Conservation (phyloP, 2,888 invertebrate genomes). For the Tipula confusa region DNA sequence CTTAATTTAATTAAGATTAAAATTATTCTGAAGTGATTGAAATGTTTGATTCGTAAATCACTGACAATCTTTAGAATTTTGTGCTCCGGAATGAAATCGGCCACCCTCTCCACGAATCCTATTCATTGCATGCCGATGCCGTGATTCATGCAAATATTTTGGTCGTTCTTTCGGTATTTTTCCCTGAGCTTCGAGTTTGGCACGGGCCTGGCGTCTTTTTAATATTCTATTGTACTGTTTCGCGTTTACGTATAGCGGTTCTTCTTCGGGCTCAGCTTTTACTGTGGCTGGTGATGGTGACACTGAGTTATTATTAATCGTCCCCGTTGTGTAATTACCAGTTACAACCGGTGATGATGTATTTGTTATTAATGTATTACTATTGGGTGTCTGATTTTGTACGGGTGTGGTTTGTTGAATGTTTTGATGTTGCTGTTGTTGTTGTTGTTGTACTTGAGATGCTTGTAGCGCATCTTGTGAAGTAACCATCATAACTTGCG, state of each 20-base stretch:
- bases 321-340: conserved; percentile 29
- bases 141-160: conserved; percentile 97
- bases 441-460: conserved; percentile 37
- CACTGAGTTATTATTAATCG: neutral
- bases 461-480: conserved; percentile 36
- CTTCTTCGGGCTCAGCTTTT: conserved; percentile 65
- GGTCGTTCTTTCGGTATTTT: conserved; percentile 96
- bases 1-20: neutral
- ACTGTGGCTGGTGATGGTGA: conserved; percentile 34
- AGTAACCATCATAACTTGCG: conserved; percentile 39
- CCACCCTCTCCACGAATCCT: conserved; percentile 95
- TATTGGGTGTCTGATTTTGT: neutral
- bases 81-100: conserved; percentile 79
- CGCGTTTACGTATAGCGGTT: conserved; percentile 96
- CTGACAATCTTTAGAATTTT: conserved; percentile 39
- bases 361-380: neutral
- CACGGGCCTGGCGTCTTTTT: conserved; percentile 88
- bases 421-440: conserved; percentile 38
- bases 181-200: conserved; percentile 76
- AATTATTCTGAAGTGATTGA: neutral
- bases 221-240: conserved; percentile 96
- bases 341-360: conserved; percentile 21
- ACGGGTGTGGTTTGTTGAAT: conserved; percentile 37
- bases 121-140: conserved; percentile 97
- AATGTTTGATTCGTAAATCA: neutral